Conservation (phyloP, 2,113 vertebrate species). For the Phylloscopus whistleri region DNA sequence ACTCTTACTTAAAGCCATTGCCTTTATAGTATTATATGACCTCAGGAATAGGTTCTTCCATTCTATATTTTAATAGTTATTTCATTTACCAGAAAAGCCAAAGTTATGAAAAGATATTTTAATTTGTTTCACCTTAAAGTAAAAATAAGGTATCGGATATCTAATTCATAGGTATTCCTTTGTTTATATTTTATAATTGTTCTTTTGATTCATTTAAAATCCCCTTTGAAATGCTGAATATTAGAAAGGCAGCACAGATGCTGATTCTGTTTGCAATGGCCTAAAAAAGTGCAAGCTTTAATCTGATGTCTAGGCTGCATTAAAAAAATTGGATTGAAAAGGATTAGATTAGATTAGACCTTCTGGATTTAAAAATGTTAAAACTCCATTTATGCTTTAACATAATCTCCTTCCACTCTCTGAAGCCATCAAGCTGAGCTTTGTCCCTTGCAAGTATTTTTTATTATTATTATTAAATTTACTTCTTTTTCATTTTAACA, state of each 20-base stretch:
- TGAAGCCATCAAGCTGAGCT: slow-evolving; percentile 78
- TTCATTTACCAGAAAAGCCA: neutral
- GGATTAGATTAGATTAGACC: slow-evolving; percentile 98
- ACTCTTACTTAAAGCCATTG: neutral
- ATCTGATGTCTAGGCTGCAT: slow-evolving; percentile 95
- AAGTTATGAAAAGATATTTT: neutral
- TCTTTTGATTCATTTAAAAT: slow-evolving; percentile 33
- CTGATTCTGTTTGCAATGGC: slow-evolving; percentile 81
- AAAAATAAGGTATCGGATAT: neutral
- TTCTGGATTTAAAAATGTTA: slow-evolving; percentile 93
- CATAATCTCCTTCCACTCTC: slow-evolving; percentile 92
- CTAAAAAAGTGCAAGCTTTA: slow-evolving; percentile 87
- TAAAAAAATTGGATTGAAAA: slow-evolving; percentile 98
- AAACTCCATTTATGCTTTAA: slow-evolving; percentile 91
- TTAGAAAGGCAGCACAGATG: slow-evolving; percentile 80
- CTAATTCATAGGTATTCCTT: neutral
- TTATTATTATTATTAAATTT: slow-evolving; percentile 78
- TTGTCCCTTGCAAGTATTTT: slow-evolving; percentile 76
- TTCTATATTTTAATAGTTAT: neutral
- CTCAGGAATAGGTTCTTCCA: neutral
- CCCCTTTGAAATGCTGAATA: neutral
- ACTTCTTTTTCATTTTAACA: slow-evolving; percentile 67
- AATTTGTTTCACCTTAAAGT: neutral
- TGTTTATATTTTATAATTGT: neutral
- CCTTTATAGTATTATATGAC: neutral